Base-by-base conservation (phyloP, 2,113 vertebrate species). In the Mionectes macconnelli region DNA sequence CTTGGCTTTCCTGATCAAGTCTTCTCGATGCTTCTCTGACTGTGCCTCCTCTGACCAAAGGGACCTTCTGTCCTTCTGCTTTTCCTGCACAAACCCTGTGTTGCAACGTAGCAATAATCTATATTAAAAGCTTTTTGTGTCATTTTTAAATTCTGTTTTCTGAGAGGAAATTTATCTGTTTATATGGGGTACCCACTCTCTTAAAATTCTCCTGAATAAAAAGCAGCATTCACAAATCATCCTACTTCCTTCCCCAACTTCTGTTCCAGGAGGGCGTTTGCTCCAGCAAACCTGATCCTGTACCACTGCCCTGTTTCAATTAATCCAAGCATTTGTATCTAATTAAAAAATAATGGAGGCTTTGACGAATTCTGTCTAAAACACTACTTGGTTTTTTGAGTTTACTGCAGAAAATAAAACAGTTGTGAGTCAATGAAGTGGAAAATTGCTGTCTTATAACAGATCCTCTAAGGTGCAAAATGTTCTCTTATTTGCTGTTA, bases 381-480 rank as follows among this genome's bases (percentile, higher is more conserved):
- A 50, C 78, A 76, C 37, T 35, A 42, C 40, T 88, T 66, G 53
- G 9, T 64, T 83, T 96, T 92, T 85, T 56, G 74, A 91, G n/a
- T 83, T 91, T 93, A 95, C 59, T 69, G 57, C 21, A 93, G 70
- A 92, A 97, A 93, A 93, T 87, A 91, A 90, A 96, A 89, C 91
- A 92, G 84, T 91, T 95, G 90, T 89, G 75, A 95, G 74, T 79
- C 94, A 96, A 86, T 87, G 92, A 97, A 94, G 93, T 93, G 64
- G 94, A 95, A 96, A 97, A 97, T 94, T 97, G 93, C 84, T 82
- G 92, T 85, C 87, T 94, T 91, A 40, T 69, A 94, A 94, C 59
- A 84, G 74, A 96, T 72, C 37, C 91, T 95, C 92, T 30, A 93
- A 93, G 84, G 94, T 94, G 69, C 80, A 93, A 92, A 96, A 96